Evolutionary conservation across 2,113 vertebrate genomes (phyloP), one percentile per base, ranked within the genome.

Genomic region (Tetrax tetrax): DNA sequence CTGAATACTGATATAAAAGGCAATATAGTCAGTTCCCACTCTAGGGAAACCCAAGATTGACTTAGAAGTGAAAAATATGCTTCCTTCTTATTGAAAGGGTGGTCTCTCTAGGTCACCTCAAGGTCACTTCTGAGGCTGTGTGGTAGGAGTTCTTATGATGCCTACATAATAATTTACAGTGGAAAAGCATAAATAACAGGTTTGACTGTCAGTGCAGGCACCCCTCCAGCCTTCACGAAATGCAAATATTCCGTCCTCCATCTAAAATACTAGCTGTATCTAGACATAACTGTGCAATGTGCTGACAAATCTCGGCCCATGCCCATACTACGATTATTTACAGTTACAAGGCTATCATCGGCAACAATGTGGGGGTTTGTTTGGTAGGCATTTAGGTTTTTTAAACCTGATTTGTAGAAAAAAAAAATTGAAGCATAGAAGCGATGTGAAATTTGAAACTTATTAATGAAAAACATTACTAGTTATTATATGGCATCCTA

Each of bases 1-100:
- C 43, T 93, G 77, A 96, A 85, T 54, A 35, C 47, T 78, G 83
- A 83, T 50, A 94, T 78, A 93, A 96, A 92, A 95, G 65, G 68
- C 86, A 87, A 94, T 53, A 68, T 1, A 89, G 95, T 54, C 37
- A 80, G 66, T 83, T 96, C 89, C 91, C 53, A 83, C 38, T 83
- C 56, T 31, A 50, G 48, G 45, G 57, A 95, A 96, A 87, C 31
- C 9, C 31, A 84, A 27, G 84, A 81, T 24, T 95, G 72, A 89
- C 54, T 96, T 87, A 61, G 64, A 95, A 83, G 31, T 88, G 71
- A 95, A 89, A 89, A 93, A 91, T n/a, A 89, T 3, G 20, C 47
- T 84, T 54, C 68, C 33, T 54, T 29, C 35, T 59, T 57, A 79
- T 19, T 64, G 85, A 51, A 69, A 82, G 41, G 72, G 66, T 80